Conservation (phyloP, 2,113 vertebrate species). For the Suricata suricatta region DNA sequence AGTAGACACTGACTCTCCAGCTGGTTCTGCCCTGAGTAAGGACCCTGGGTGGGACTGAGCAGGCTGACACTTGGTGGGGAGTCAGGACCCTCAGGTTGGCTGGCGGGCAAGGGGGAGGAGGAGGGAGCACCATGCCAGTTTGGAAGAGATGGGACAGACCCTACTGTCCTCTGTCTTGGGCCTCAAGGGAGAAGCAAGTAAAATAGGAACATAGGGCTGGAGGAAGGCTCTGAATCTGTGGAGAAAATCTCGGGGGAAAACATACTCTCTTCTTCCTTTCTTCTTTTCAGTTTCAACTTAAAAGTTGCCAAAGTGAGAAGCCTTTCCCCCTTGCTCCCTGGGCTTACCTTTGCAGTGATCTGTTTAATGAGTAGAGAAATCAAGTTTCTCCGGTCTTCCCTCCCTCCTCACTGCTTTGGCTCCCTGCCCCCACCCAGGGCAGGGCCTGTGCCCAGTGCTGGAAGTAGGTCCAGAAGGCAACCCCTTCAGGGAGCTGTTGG, state of each 20-base stretch:
- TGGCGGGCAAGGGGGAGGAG: neutral
- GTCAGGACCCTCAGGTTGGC: neutral
- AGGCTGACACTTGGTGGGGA: neutral
- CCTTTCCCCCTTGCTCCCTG: neutral
- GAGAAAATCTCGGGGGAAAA: neutral
- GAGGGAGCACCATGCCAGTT: neutral
- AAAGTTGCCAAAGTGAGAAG: neutral
- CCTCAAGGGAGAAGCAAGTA: neutral
- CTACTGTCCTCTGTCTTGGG: neutral
- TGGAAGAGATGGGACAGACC: neutral
- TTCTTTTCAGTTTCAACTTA: neutral
- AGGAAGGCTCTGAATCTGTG: neutral
- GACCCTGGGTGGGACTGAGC: slow-evolving; percentile 24
- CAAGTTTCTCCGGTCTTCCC: neutral
- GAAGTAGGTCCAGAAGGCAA: neutral
- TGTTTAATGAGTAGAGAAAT: neutral
- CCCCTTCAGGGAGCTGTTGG: neutral
- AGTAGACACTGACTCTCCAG: neutral
- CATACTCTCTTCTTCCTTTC: neutral
- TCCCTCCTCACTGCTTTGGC: too few relatives aligned
- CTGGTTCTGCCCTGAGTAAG: neutral
- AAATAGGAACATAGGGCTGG: neutral
- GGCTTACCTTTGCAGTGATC: neutral
- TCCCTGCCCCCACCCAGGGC: neutral
- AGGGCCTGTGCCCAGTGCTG: neutral